Conservation (phyloP, 2,888 invertebrate species). For the Eueremaeus valkanovi region DNA sequence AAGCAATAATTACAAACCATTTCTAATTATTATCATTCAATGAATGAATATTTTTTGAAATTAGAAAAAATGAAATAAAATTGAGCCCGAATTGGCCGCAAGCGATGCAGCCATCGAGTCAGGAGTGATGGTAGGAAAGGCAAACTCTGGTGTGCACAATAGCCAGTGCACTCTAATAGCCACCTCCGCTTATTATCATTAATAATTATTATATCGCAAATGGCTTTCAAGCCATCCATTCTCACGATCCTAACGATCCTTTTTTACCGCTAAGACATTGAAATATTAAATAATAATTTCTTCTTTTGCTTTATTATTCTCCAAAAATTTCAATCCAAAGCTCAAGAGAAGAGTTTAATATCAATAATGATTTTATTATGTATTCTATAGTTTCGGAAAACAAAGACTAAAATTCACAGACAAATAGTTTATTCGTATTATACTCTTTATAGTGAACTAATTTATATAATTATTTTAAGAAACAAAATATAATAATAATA, state of each 20-base stretch:
- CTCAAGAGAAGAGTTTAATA: neutral
- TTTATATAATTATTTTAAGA: too few relatives aligned
- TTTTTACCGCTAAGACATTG: neutral
- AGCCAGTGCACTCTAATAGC: neutral
- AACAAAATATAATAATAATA: too few relatives aligned
- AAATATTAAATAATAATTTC: neutral
- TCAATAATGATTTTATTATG: neutral
- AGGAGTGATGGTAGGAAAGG: too few relatives aligned
- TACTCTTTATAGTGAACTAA: too few relatives aligned
- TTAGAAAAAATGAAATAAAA: neutral
- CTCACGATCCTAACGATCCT: conserved; percentile 1
- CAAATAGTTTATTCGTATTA: too few relatives aligned
- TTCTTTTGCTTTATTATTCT: neutral
- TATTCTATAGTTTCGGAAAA: too few relatives aligned
- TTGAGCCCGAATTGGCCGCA: neutral
- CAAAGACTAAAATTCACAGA: too few relatives aligned
- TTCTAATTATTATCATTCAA: neutral
- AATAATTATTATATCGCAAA: neutral
- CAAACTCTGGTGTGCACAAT: neutral
- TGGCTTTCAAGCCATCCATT: neutral
- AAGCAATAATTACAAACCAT: neutral
- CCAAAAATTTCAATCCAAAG: neutral
- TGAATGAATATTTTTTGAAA: neutral
- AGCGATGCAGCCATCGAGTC: neutral
- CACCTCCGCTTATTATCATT: neutral